Percentiles rank a stretch among this genome's conserved stretches.
phyloP scores from a whole-genome alignment of 2,113 vertebrate species.

The Delphinapterus leucas region DNA sequence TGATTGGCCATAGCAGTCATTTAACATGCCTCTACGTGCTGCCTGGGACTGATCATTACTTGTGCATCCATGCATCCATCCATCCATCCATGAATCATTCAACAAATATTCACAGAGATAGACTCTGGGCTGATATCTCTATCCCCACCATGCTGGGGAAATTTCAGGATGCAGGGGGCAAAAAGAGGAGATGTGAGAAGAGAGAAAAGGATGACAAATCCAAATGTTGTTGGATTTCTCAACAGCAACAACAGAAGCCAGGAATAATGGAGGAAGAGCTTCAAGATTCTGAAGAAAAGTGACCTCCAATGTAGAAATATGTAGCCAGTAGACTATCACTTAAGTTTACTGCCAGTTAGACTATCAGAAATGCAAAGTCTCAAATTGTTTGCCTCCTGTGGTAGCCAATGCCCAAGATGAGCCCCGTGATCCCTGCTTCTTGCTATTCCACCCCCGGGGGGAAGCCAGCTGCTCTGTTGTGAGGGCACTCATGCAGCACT shows the following conservation, averaged over 20 bases:
- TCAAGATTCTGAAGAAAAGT: background rate
- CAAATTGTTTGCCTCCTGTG: too few species aligned
- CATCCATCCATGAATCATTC: background rate
- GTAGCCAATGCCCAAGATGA: background rate
- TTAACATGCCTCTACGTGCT: background rate
- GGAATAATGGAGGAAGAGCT: background rate
- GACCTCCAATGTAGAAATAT: background rate
- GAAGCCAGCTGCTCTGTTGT: background rate
- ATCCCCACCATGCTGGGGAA: background rate
- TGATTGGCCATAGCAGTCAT: rapidly evolving
- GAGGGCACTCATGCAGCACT: background rate
- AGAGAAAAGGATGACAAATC: background rate
- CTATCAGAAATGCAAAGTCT: background rate
- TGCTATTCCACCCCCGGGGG: background rate
- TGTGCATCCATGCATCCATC: background rate
- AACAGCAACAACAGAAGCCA: background rate
- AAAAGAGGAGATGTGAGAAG: background rate
- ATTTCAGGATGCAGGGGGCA: too few species aligned
- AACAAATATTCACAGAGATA: background rate
- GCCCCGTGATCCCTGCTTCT: background rate
- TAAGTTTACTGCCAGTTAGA: background rate
- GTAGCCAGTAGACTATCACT: rapidly evolving
- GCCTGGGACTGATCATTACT: background rate
- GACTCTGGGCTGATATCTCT: background rate
- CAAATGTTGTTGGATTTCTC: background rate